phyloP scores from a whole-genome alignment of 2,113 vertebrate species.

The Peromyscus leucopus region DNA sequence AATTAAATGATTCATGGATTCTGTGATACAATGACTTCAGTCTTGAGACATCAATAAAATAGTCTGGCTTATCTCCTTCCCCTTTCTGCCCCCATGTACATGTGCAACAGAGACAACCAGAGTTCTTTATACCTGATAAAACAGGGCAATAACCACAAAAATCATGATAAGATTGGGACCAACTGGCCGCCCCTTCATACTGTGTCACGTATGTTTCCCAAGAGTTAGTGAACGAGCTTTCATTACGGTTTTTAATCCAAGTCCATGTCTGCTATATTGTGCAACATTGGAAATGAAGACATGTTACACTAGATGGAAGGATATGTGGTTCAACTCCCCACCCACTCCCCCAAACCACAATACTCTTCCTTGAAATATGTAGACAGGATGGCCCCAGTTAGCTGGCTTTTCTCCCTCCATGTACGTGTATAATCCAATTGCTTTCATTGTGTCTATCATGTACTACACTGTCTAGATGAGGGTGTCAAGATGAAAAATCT shows the following conservation, averaged over 20 bases:
- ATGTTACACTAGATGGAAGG: neutral
- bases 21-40: constrained; percentile 14
- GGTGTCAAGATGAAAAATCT: neutral
- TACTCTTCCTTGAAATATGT: neutral
- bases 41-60: constrained; percentile 57
- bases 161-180: constrained; percentile 23
- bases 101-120: constrained; percentile 55
- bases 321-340: neutral
- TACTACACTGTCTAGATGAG: neutral
- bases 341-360: neutral
- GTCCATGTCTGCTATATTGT: neutral
- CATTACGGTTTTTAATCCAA: constrained; percentile 17
- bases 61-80: constrained; percentile 39
- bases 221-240: constrained; percentile 55
- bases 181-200: neutral
- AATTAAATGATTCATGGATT: constrained; percentile 43
- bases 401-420: neutral
- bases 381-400: neutral
- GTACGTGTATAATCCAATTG: neutral
- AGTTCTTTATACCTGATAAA: constrained; percentile 65
- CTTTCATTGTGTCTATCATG: neutral
- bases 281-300: constrained; percentile 2
- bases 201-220: constrained; percentile 18
- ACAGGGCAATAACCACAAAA: constrained; percentile 55
- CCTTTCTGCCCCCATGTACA: constrained; percentile 27